Conservation (phyloP, 2,797 vertebrate genomes). For the Galagoides demidoff region DNA sequence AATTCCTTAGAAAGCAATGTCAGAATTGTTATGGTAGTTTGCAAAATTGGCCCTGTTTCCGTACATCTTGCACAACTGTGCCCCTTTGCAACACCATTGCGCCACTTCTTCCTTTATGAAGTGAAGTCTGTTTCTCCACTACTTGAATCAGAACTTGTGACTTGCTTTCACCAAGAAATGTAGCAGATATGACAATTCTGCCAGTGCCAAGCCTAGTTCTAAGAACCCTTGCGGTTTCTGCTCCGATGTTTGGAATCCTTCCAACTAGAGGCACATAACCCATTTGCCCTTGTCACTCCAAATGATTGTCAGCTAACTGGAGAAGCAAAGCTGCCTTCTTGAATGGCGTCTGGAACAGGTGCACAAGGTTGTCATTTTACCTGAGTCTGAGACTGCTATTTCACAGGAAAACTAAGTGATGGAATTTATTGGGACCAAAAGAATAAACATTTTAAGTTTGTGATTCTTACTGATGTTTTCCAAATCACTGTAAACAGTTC, state of each 20-base stretch:
- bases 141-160: not conserved
- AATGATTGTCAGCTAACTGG: not conserved
- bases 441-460: not conserved
- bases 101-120: not conserved
- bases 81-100: not conserved
- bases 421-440: not conserved
- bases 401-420: not conserved
- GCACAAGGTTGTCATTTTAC: not conserved
- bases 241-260: not conserved
- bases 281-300: not conserved
- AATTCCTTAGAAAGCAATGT: not conserved
- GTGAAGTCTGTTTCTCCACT: not conserved
- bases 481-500: not conserved
- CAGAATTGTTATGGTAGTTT: not conserved
- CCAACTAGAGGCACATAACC: not conserved
- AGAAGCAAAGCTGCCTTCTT: not conserved
- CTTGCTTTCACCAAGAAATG: conserved; percentile 13
- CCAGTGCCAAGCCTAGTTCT: not conserved
- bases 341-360: not conserved
- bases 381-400: not conserved
- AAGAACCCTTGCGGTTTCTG: not conserved
- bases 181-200: not conserved
- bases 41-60: not conserved
- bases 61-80: not conserved
- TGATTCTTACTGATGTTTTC: not conserved